These are phyloP conservation scores for Orchestes rusci DNA, from an alignment of 2,888 invertebrate species.

Conservation along the genomic window DNA sequence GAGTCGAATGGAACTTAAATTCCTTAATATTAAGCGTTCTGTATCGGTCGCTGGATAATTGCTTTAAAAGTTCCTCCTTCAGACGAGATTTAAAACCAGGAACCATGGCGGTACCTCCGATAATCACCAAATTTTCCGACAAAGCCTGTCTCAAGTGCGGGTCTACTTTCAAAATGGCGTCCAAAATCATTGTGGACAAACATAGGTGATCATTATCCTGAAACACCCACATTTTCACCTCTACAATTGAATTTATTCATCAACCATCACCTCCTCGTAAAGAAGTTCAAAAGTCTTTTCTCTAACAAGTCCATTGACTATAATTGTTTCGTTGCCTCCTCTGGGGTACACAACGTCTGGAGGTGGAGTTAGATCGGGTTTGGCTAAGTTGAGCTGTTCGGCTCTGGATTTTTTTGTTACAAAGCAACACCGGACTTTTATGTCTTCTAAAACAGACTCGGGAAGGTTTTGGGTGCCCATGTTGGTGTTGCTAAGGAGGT, in stretches of 20 bases:
- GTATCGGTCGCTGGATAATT: constrained; percentile 58
- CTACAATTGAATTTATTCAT: not conserved
- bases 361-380: constrained; percentile 46
- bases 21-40: constrained; percentile 53
- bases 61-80: constrained; percentile 63
- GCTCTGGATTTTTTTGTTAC: constrained; percentile 70
- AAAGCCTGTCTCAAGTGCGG: constrained; percentile 72
- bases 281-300: constrained; percentile 79
- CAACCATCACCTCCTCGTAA: constrained; percentile 57
- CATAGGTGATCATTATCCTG: constrained; percentile 72
- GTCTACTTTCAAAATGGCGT: constrained; percentile 75
- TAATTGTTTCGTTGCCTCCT: constrained; percentile 54
- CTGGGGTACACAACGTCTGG: constrained; percentile 63
- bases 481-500: constrained; percentile 45
- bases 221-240: constrained; percentile 4
- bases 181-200: constrained; percentile 76
- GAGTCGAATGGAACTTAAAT: constrained; percentile 76
- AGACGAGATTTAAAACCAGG: constrained; percentile 76
- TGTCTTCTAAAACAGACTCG: constrained; percentile 63
- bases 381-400: constrained; percentile 45
- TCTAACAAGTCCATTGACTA: constrained; percentile 61
- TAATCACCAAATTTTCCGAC: constrained; percentile 75
- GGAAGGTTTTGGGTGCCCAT: constrained; percentile 46
- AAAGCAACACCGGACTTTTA: constrained; percentile 82
- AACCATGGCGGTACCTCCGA: constrained; percentile 80